Conservation (phyloP, 2,797 vertebrate genomes). For the Galago senegalensis region DNA sequence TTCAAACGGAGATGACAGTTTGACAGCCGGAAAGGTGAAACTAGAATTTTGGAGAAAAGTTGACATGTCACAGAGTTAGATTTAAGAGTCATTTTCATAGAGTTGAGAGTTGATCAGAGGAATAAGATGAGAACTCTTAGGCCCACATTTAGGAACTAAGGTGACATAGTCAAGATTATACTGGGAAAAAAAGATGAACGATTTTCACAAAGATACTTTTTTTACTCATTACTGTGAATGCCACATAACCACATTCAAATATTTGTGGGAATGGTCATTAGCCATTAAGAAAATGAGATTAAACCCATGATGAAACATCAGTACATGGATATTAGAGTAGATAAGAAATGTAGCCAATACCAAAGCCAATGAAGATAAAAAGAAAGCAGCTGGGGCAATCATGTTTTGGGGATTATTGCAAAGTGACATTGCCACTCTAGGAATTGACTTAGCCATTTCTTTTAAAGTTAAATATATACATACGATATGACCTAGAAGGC, state of each 20-base stretch:
- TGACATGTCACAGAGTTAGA: background rate
- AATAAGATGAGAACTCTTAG: background rate
- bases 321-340: background rate
- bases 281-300: background rate
- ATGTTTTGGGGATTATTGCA: background rate
- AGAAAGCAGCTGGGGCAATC: background rate
- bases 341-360: background rate
- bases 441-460: background rate
- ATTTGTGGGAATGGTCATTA: background rate
- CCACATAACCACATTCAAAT: background rate
- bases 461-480: background rate
- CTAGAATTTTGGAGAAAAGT: background rate
- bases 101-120: background rate
- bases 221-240: background rate
- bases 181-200: background rate
- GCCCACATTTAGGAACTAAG: background rate
- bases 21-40: background rate
- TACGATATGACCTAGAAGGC: background rate
- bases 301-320: background rate
- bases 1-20: background rate
- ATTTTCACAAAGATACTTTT: background rate
- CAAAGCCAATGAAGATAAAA: no score
- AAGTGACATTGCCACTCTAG: background rate
- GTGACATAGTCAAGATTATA: background rate
- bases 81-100: background rate